These are phyloP conservation scores for Rosalia funebris DNA, from an alignment of 2,888 invertebrate genomes.

Conservation along the genomic window DNA sequence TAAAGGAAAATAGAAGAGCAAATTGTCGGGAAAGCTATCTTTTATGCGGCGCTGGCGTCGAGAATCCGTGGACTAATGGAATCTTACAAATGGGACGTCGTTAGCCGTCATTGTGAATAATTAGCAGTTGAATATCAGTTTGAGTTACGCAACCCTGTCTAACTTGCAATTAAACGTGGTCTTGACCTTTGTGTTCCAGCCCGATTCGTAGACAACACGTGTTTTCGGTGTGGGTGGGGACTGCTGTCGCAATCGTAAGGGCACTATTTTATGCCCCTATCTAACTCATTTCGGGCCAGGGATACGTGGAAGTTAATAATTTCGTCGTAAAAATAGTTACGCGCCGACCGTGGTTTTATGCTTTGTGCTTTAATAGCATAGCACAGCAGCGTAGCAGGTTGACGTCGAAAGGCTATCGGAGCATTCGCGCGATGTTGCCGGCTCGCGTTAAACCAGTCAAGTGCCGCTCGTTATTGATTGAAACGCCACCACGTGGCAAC, in stretches of 20 bases:
- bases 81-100: neutral
- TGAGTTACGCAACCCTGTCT: slow-evolving; percentile 46
- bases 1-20: no score
- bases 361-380: slow-evolving; percentile 1
- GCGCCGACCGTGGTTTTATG: neutral
- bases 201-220: slow-evolving; percentile 55
- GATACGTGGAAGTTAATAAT: neutral
- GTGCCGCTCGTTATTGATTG: slow-evolving; percentile 62
- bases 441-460: slow-evolving; percentile 43
- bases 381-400: slow-evolving; percentile 33
- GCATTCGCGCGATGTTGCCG: slow-evolving; percentile 49
- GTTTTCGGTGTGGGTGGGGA: slow-evolving; percentile 52
- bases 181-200: slow-evolving; percentile 54
- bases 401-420: slow-evolving; percentile 37
- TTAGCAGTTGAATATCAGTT: slow-evolving; percentile 1
- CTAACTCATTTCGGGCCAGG: neutral
- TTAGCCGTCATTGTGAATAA: neutral
- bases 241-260: slow-evolving; percentile 27
- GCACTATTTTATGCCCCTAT: neutral
- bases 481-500: slow-evolving; percentile 57
- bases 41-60: no score
- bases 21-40: no score
- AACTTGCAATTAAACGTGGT: slow-evolving; percentile 52
- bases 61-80: neutral
- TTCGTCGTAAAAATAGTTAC: slow-evolving; percentile 1